phyloP scores from a whole-genome alignment of 30 jellyfish, hydroid and myxozoan species.

The Turritopsis dohrnii region DNA sequence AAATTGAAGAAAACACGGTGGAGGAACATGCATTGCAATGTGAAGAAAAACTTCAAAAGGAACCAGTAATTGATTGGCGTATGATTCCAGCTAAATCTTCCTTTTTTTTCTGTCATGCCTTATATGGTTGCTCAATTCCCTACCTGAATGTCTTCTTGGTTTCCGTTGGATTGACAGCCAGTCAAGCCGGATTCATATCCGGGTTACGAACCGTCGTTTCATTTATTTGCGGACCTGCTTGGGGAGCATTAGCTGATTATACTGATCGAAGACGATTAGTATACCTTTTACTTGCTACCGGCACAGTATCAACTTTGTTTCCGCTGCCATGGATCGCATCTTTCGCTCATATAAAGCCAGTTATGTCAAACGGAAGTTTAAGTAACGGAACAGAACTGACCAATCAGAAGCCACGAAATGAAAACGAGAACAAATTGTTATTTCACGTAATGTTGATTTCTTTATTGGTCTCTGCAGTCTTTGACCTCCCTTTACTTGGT shows the following conservation, averaged over 20 bases:
- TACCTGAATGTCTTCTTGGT: not conserved
- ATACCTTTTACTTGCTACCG: not conserved
- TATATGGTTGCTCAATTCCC: slow-evolving; percentile 2
- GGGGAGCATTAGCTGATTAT: slow-evolving; percentile 9
- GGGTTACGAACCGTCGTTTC: not conserved
- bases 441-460: slow-evolving; percentile 1
- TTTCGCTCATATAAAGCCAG: not conserved
- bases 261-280: not conserved
- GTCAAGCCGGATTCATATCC: slow-evolving; percentile 2
- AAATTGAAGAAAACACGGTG: not conserved
- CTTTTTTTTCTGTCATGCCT: not conserved
- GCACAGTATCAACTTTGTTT: not conserved
- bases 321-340: slow-evolving; percentile 1
- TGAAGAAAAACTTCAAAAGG: not conserved
- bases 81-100: not conserved
- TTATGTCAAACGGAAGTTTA: not conserved
- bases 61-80: not conserved
- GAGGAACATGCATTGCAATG: not conserved
- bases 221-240: not conserved
- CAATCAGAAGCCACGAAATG: not conserved
- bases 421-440: not conserved
- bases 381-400: not conserved
- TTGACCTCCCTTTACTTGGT: not conserved
- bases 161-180: not conserved
- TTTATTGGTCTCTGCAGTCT: not conserved